Evolutionary conservation across 2,888 invertebrate species (phyloP), one percentile per base, ranked within the genome.

Genomic region (Arrhopalites spinosus): DNA sequence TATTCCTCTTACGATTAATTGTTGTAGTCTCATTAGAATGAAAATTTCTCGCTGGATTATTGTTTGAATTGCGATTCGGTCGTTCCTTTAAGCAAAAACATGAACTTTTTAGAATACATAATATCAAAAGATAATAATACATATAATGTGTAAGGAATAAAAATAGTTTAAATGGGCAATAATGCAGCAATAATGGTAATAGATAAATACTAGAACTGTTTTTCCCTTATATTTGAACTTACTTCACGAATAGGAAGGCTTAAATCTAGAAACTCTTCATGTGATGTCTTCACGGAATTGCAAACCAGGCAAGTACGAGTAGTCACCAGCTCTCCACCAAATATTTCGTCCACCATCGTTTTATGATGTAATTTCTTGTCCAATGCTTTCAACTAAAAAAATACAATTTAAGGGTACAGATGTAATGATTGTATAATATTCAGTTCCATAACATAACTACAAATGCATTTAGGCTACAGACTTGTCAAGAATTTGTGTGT

Each of bases 251-350:
- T 92, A 0, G 98, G 96, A 78, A 99, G 88, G 77, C 97, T 97
- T 80, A 99, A 89, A 86, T 99, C 98, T 73, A 98, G 88, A 86
- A 99, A 98, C 84, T 93, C 92, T 86, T 98, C 98, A 73, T 92
- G 92, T 17, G 94, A 89, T 84, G 93, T 92, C 0, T 96, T 96
- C 15, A 92, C 90, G 86, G 94, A 91, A 78, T 90, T 89, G 85
- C 98, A 98, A 78, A 94, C 93, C 83, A 94, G 91, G 85, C 98
- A 98, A 76, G 93, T 91, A 53, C 95, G 87, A 0, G 93, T 94
- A 43, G 96, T 97, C 1, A 97, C 93, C 17, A 98, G 88, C 84
- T 93, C 91, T 0, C 98, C 98, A 36, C 96, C 92, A 88, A 98
- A 99, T 71, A 98, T 92, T 85, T 92, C 92, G 85, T 98, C 98